Base-by-base conservation (phyloP, 2,113 vertebrate species). In the Brachyistius frenatus region DNA sequence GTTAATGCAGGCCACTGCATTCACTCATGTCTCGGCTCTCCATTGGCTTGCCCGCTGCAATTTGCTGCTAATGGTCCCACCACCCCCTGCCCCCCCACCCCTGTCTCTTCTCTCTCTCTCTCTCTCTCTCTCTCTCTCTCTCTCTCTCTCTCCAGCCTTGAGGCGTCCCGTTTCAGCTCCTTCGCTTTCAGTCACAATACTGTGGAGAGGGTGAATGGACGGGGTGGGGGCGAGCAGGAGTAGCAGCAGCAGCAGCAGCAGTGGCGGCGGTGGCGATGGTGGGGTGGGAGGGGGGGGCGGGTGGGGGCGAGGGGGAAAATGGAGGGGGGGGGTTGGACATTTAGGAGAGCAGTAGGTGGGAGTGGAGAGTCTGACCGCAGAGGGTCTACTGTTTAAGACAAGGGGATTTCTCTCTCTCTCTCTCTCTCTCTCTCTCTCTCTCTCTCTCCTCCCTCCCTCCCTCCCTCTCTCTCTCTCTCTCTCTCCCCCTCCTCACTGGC, bases 321-420 rank as follows among this genome's bases (percentile, higher is more conserved):
- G 10, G 41, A 11, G 41, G 41, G 9, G 65, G 64, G 31, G 55
- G 78, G 15, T 69, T 64, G 84, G 90, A 86, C 88, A 91, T 93
- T 91, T 88, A 87, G 85, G 86, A 93, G 90, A 93, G 89, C 84
- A 73, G 90, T 92, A 92, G 92, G 91, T 94, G 89, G 89, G 90
- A 93, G 92, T 94, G 89, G 91, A 94, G 91, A 94, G 91, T 94
- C 90, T 94, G 93, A 94, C 93, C 92, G 91, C 93, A 94, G 91
- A 93, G 89, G 93, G 92, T 91, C 93, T 93, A 86, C 93, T 93
- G 92, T 94, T 95, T 92, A 93, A 93, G 89, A 92, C 90, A 95
- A 94, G 92, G 89, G 89, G 89, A 93, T 70, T 90, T 94, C 89
- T 91, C 90, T 86, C 90, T 75, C 81, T 75, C 78, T 50, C 68